Evolutionary conservation across 2,797 vertebrate species (phyloP).

Genomic region (Thunnus albacares): DNA sequence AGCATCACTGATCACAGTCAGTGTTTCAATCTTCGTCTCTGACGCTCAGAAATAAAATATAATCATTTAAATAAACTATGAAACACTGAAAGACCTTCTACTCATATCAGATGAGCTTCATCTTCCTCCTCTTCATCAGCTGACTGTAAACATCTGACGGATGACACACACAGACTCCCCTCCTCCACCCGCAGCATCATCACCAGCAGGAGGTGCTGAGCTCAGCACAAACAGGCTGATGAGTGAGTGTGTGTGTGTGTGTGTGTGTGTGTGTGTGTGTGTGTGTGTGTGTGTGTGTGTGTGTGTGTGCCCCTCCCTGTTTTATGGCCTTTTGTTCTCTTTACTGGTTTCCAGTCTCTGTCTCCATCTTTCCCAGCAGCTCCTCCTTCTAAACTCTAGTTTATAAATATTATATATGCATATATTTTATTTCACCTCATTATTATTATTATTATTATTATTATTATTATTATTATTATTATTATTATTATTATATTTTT

Average conservation of each 20-base stretch:
- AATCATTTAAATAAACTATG: no score
- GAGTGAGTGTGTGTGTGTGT: conserved; percentile 10
- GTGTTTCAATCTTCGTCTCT: no score
- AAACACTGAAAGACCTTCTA: no score
- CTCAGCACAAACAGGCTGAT: conserved; percentile 42
- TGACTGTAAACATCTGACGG: no score
- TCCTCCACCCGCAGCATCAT: conserved; percentile 8
- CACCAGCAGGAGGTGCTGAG: conserved; percentile 51
- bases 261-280: conserved; percentile 11
- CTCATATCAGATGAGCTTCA: no score
- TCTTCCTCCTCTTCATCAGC: no score
- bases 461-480: no score
- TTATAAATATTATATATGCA: no score
- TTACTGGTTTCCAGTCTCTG: not conserved
- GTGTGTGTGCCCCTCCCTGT: not conserved
- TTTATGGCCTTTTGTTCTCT: conserved; percentile 32
- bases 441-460: no score
- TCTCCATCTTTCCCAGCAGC: conserved; percentile 31
- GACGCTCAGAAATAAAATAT: no score
- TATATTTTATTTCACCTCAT: no score
- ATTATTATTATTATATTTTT: not conserved
- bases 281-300: conserved; percentile 11
- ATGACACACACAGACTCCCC: not conserved
- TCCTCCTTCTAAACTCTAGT: not conserved
- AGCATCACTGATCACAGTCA: no score